Percentiles rank a stretch among this genome's conserved stretches.
phyloP scores from a whole-genome alignment of 2,888 invertebrate genomes.

The Pelosia muscerda region DNA sequence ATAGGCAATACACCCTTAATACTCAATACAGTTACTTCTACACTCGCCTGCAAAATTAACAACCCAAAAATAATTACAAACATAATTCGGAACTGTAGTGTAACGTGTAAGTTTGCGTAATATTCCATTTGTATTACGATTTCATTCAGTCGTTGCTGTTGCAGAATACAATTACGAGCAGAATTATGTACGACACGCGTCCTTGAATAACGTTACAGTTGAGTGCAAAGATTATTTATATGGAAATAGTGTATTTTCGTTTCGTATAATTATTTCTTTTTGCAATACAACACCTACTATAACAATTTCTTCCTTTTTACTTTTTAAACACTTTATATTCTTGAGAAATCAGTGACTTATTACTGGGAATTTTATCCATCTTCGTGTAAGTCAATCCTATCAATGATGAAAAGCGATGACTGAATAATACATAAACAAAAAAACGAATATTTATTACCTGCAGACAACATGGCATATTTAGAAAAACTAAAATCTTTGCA shows the following conservation, averaged over 20 bases:
- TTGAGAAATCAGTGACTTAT: background rate
- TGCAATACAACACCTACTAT: conserved; percentile 1
- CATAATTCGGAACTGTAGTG: conserved; percentile 37
- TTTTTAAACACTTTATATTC: background rate
- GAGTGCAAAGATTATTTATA: conserved; percentile 20
- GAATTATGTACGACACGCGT: conserved; percentile 35
- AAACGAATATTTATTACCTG: background rate
- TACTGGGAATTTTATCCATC: background rate
- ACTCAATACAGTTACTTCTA: conserved; percentile 35
- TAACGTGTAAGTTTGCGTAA: conserved; percentile 37
- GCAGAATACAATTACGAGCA: conserved; percentile 35
- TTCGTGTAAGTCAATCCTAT: too few species aligned
- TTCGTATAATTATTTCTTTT: conserved; percentile 3
- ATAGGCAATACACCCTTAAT: conserved; percentile 23
- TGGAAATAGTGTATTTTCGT: conserved; percentile 7
- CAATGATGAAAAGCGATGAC: too few species aligned
- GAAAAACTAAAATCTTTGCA: background rate
- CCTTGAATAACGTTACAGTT: conserved; percentile 42
- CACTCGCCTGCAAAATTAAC: conserved; percentile 44
- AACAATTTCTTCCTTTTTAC: background rate
- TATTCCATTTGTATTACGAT: conserved; percentile 34
- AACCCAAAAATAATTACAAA: conserved; percentile 40
- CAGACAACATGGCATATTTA: background rate
- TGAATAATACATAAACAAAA: background rate
- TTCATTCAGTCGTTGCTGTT: conserved; percentile 49